Conservation (phyloP, 2,888 invertebrate species). For the Drosophila anceps region DNA sequence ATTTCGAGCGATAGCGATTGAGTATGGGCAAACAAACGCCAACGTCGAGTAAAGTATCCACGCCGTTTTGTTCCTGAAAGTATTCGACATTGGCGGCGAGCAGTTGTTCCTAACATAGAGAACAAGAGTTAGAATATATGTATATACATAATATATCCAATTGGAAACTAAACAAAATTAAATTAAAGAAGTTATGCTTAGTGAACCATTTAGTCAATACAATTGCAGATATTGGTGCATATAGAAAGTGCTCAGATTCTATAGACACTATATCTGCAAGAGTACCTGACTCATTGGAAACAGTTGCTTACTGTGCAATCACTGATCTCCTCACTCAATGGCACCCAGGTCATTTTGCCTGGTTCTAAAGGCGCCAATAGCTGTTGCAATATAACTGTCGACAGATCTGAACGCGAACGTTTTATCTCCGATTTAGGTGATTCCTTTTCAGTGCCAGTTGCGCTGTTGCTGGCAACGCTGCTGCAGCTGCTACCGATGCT, state of each 20-base stretch:
- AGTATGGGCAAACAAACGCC: constrained; percentile 91
- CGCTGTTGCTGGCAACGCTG: constrained; percentile 32
- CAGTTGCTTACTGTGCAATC: constrained; percentile 84
- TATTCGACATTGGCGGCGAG: constrained; percentile 91
- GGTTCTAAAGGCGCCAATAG: constrained; percentile 89
- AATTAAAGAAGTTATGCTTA: background rate
- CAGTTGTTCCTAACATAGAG: constrained; percentile 89
- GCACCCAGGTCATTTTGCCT: constrained; percentile 86
- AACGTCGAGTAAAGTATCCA: constrained; percentile 92
- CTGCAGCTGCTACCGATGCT: constrained; percentile 84
- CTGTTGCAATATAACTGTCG: constrained; percentile 90
- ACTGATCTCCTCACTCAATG: constrained; percentile 85
- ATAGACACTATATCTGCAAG: background rate
- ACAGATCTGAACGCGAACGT: constrained; percentile 89
- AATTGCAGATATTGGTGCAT: background rate
- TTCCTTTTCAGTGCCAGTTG: constrained; percentile 86
- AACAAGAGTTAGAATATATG: background rate
- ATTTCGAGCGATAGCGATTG: constrained; percentile 87
- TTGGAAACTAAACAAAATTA: background rate
- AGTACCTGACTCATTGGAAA: background rate
- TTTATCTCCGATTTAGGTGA: constrained; percentile 87
- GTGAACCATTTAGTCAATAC: background rate
- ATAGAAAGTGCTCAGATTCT: no score
- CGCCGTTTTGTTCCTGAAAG: constrained; percentile 93
- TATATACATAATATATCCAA: background rate